These are phyloP conservation scores for Notolepis coatsorum DNA, from an alignment of 2,797 vertebrate species.

Conservation along the genomic window DNA sequence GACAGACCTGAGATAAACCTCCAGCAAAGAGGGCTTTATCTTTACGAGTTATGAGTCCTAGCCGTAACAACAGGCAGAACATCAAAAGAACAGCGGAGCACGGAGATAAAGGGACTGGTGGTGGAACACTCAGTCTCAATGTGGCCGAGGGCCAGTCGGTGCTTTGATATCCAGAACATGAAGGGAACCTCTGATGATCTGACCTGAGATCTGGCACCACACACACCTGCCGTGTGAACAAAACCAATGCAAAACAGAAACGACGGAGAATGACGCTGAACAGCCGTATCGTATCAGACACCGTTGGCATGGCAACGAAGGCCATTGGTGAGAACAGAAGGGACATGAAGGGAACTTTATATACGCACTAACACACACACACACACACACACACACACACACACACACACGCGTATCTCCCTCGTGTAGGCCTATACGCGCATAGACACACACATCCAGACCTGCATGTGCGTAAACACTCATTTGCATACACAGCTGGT, in stretches of 20 bases:
- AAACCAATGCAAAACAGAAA: neutral
- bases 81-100: neutral
- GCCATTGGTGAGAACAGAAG: too few relatives aligned
- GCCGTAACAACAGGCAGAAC: neutral
- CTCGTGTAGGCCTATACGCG: conserved; percentile 8
- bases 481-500: conserved; percentile 28
- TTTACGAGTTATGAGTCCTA: too few relatives aligned
- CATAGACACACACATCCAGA: conserved; percentile 39
- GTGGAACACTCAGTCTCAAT: too few relatives aligned
- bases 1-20: too few relatives aligned
- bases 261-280: too few relatives aligned
- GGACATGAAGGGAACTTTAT: too few relatives aligned
- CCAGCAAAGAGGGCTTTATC: too few relatives aligned
- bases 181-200: neutral
- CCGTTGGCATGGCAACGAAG: conserved; percentile 15
- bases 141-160: too few relatives aligned
- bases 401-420: conserved; percentile 15
- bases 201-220: neutral
- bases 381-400: neutral
- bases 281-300: neutral
- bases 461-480: conserved; percentile 7
- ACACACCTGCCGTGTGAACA: too few relatives aligned
- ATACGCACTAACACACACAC: neutral
- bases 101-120: neutral
- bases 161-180: neutral